Base-by-base conservation (phyloP, 2,888 invertebrate species). In the Epinotia brunnichana region DNA sequence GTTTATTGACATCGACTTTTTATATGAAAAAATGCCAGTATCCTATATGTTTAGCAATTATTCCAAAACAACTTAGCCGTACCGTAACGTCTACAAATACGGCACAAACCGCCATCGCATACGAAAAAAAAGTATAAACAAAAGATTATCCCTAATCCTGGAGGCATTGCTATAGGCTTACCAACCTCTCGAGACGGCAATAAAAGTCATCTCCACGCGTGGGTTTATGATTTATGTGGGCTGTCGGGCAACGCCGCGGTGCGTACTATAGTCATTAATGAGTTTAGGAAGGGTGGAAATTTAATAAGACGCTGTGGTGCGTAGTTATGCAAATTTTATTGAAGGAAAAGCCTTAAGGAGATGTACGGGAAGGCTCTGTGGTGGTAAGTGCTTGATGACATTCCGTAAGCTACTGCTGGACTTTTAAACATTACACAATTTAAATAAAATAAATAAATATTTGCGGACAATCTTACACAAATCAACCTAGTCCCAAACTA, bases 251-350 rank as follows among this genome's bases (percentile, higher is more conserved):
- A 87, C 88, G 86, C 83, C 85, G 87, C 85, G 87, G 90, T 90
- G 89, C 91, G 91, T 92, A 91, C 90, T 88, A 90, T 88, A 88
- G 88, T 88, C 92, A 90, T 92, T 92, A 92, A 92, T 92, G 92
- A 92, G 88, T 90, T 90, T 86, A 83, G 82, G 89, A 89, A 91
- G 91, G 92, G 90, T 85, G 86, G 91, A 92, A 92, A 92, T 92
- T 92, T 92, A 92, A 92, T 92, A 92, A 92, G 92, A 91, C 87
- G 90, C 87, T 86, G 85, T 85, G 88, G 86, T 87, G 88, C 90
- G 92, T 91, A 91, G 90, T 92, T 92, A 92, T 92, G 92, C 90
- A 92, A 92, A 92, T 92, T 92, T 92, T 92, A 92, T 91, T 87
- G 91, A 87, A 87, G 84, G 84, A 81, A 88, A 90, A 90, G 86